Evolutionary conservation across 2,797 vertebrate species (phyloP).

Genomic region (Chaenodraco wilsoni): DNA sequence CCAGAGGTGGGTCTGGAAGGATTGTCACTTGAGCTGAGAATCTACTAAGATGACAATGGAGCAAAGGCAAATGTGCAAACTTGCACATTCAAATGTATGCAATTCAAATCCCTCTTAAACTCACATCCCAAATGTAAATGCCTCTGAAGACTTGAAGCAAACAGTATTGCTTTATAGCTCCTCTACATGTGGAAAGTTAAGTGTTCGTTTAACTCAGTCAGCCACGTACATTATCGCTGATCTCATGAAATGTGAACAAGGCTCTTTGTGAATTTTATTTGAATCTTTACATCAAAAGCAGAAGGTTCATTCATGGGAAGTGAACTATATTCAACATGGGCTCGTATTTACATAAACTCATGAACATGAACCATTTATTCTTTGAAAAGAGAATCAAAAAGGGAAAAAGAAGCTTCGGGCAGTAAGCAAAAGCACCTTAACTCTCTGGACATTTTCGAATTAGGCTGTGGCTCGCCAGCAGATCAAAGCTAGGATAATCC

Average conservation of each 20-base stretch:
- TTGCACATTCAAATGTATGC: constrained; percentile 65
- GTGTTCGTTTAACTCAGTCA: constrained; percentile 37
- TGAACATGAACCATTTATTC: constrained; percentile 8
- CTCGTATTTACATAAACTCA: constrained; percentile 6
- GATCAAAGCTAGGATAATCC: constrained; percentile 78
- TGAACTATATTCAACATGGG: constrained; percentile 24
- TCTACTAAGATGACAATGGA: constrained; percentile 8
- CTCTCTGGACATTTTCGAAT: constrained; percentile 68
- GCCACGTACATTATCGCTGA: constrained; percentile 17
- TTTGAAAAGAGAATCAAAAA: constrained; percentile 15
- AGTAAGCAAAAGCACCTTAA: constrained; percentile 61
- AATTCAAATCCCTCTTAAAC: constrained; percentile 65
- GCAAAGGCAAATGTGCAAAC: constrained; percentile 54
- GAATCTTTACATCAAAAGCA: constrained; percentile 31
- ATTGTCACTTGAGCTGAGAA: constrained; percentile 19
- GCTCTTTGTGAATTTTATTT: constrained; percentile 43
- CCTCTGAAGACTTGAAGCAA: constrained; percentile 19
- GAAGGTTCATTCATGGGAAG: constrained; percentile 2
- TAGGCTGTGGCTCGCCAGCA: constrained; percentile 59
- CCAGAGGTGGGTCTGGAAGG: constrained; percentile 11
- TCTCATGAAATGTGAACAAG: constrained; percentile 39
- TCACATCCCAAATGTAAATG: constrained; percentile 43
- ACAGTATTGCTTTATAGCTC: constrained; percentile 6
- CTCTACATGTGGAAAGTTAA: constrained; percentile 24
- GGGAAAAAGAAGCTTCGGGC: constrained; percentile 21